Conservation (phyloP, 2,888 invertebrate species). For the Ophion obscuratus region DNA sequence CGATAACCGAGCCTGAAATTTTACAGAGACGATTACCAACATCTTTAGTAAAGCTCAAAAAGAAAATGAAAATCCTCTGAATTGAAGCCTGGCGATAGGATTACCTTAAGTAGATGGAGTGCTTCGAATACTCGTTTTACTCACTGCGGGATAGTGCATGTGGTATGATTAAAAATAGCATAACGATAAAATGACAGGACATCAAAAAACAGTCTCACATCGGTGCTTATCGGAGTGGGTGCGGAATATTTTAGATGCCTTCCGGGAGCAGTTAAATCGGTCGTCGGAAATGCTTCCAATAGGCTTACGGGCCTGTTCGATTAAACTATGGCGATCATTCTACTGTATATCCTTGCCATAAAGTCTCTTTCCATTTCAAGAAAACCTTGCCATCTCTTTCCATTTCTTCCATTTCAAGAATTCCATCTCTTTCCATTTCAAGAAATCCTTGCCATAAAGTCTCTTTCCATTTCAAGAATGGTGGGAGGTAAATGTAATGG, state of each 20-base stretch:
- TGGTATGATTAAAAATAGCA: background rate
- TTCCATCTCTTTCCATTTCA: slow-evolving; percentile 29
- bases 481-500: slow-evolving; percentile 42
- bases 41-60: no score
- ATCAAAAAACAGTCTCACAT: slow-evolving; percentile 4
- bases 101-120: background rate
- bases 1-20: no score
- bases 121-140: background rate
- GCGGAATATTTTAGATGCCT: background rate
- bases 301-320: slow-evolving; percentile 27
- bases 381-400: slow-evolving; percentile 38
- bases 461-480: slow-evolving; percentile 27
- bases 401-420: slow-evolving; percentile 19
- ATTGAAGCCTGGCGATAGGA: no score
- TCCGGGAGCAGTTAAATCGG: background rate
- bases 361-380: slow-evolving; percentile 28
- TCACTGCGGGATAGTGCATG: background rate
- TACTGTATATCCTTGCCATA: background rate
- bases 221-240: background rate
- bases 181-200: background rate
- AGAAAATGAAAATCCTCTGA: no score
- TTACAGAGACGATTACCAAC: no score
- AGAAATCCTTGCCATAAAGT: slow-evolving; percentile 13
- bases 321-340: slow-evolving; percentile 49
- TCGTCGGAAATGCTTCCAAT: slow-evolving; percentile 54